Percentiles rank a stretch among this genome's conserved stretches.
These are phyloP conservation scores for Channa argus DNA, from an alignment of 2,113 vertebrate genomes.

Conservation along the genomic window DNA sequence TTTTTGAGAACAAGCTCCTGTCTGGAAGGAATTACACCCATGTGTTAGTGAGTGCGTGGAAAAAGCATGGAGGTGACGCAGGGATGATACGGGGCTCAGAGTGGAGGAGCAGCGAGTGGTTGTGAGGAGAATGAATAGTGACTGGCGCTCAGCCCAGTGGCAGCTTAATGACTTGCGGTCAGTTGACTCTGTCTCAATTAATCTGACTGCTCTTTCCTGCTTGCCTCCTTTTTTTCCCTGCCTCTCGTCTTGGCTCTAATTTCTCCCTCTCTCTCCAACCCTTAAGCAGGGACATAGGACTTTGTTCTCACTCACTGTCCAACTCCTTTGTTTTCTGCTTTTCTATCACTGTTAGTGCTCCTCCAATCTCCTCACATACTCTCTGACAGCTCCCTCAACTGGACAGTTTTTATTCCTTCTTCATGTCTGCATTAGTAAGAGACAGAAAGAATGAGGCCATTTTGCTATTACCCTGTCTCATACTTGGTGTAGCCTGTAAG, in stretches of 20 bases:
- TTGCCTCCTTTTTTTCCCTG: conserved; percentile 28
- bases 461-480: conserved; percentile 51
- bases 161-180: conserved; percentile 82
- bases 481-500: conserved; percentile 22
- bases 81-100: conserved; percentile 65
- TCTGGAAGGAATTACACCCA: conserved; percentile 57
- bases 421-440: conserved; percentile 39
- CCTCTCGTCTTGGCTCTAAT: conserved; percentile 54
- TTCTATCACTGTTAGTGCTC: conserved; percentile 29
- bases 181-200: conserved; percentile 83
- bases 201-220: conserved; percentile 76
- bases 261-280: conserved; percentile 44
- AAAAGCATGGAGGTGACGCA: conserved; percentile 60
- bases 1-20: conserved; percentile 46
- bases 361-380: conserved; percentile 26
- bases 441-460: conserved; percentile 75
- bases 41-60: conserved; percentile 60
- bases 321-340: conserved; percentile 48
- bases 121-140: conserved; percentile 78
- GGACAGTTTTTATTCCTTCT: conserved; percentile 48
- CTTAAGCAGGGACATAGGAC: conserved; percentile 28
- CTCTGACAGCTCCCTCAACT: conserved; percentile 30
- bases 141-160: conserved; percentile 77
- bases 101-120: conserved; percentile 47
- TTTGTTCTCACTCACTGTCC: conserved; percentile 38